A percentile compares a stretch with the other conserved stretches of the same genome.
These are phyloP conservation scores for Deladenus siricidicola DNA, from an alignment of 2,888 invertebrate genomes.

Conservation along the genomic window DNA sequence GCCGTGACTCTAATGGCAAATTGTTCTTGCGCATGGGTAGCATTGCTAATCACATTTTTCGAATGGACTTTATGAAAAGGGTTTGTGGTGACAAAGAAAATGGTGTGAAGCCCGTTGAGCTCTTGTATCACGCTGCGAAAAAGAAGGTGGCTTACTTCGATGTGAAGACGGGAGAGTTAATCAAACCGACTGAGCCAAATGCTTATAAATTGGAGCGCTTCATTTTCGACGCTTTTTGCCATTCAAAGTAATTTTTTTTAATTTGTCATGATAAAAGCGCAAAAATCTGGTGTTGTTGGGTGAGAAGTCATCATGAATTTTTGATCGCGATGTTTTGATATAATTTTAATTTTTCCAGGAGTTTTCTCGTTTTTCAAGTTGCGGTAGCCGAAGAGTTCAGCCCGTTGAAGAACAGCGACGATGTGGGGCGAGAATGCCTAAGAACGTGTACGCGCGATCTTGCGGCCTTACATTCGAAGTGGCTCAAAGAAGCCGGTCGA, in stretches of 20 bases:
- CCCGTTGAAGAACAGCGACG: too few relatives aligned
- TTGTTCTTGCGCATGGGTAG: slow-evolving; percentile 87
- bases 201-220: slow-evolving; percentile 99
- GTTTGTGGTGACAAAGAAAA: slow-evolving; percentile 64
- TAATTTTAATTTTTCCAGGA: too few relatives aligned
- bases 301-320: too few relatives aligned
- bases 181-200: slow-evolving; percentile 73
- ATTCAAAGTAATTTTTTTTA: slow-evolving; percentile 63
- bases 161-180: slow-evolving; percentile 2
- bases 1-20: slow-evolving; percentile 58
- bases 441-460: too few relatives aligned
- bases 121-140: slow-evolving; percentile 86
- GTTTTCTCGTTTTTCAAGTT: too few relatives aligned
- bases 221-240: slow-evolving; percentile 94
- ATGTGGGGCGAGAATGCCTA: too few relatives aligned
- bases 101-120: slow-evolving; percentile 36
- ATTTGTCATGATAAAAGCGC: too few relatives aligned
- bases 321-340: too few relatives aligned
- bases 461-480: too few relatives aligned
- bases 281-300: too few relatives aligned
- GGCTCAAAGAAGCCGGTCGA: too few relatives aligned
- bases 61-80: slow-evolving; percentile 70
- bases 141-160: slow-evolving; percentile 89
- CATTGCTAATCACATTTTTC: slow-evolving; percentile 96
- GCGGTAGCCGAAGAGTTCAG: too few relatives aligned